These are phyloP conservation scores for Pedetes capensis DNA, from an alignment of 2,113 vertebrate species.

Conservation along the genomic window DNA sequence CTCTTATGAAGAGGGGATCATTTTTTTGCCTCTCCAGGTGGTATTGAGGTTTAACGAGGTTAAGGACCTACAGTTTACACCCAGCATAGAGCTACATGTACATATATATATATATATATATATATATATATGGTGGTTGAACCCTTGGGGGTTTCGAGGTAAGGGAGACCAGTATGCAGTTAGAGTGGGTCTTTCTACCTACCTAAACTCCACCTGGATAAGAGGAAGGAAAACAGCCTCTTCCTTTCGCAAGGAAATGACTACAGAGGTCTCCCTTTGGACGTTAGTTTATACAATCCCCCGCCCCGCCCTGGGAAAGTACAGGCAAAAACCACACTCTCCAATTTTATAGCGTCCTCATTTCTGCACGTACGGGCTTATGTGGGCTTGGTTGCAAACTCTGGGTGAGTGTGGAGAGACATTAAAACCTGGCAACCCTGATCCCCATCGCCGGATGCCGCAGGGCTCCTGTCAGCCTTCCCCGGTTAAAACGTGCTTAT, in stretches of 20 bases:
- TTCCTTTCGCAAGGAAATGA: slow-evolving; percentile 66
- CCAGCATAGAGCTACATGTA: not conserved
- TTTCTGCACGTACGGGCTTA: not conserved
- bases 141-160: not conserved
- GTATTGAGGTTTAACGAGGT: not conserved
- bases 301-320: not conserved
- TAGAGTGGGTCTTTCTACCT: slow-evolving; percentile 53
- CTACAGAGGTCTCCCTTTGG: slow-evolving; percentile 61
- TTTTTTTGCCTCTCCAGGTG: not conserved
- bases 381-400: slow-evolving; percentile 39
- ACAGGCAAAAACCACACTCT: slow-evolving; percentile 71
- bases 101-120: accelerated
- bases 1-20: not conserved
- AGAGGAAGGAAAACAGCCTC: slow-evolving; percentile 33
- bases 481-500: slow-evolving; percentile 63
- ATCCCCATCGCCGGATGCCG: slow-evolving; percentile 35
- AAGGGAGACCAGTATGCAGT: not conserved
- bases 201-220: not conserved
- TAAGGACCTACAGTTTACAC: not conserved
- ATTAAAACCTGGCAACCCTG: slow-evolving; percentile 60
- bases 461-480: slow-evolving; percentile 43
- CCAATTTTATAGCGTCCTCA: slow-evolving; percentile 49
- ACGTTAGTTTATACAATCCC: not conserved
- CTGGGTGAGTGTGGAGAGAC: slow-evolving; percentile 30
- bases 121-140: slow-evolving; percentile 59